Percentiles rank a stretch among this genome's conserved stretches.
Conservation (phyloP, 1,140 invertebrate species). For the Lepidurus packardi region DNA sequence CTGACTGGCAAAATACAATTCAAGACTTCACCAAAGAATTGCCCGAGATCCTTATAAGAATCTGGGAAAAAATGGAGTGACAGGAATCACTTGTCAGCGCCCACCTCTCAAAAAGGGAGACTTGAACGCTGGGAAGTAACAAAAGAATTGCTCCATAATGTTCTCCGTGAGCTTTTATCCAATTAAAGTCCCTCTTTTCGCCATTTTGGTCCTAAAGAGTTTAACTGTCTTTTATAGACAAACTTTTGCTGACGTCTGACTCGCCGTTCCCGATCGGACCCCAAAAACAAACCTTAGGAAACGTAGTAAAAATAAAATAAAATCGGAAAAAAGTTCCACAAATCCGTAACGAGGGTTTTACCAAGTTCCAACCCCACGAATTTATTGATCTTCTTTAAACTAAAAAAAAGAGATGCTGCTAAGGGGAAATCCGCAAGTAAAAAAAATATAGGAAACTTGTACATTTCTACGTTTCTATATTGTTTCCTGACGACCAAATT, state of each 20-base stretch:
- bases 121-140: not conserved
- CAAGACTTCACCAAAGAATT: not conserved
- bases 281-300: too few species aligned
- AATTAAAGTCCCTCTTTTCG: not conserved
- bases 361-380: too few species aligned
- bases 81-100: slow-evolving; percentile 6
- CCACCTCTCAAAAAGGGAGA: not conserved
- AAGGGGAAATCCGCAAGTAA: not conserved
- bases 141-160: not conserved
- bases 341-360: too few species aligned
- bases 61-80: not conserved
- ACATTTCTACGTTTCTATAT: not conserved
- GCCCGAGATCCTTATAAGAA: not conserved
- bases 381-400: too few species aligned
- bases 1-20: slow-evolving; percentile 22
- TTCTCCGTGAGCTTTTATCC: not conserved
- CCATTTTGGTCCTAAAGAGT: too few species aligned
- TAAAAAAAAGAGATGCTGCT: not conserved
- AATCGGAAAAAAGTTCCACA: too few species aligned
- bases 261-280: too few species aligned
- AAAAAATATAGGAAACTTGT: not conserved
- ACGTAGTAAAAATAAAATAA: too few species aligned
- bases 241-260: too few species aligned
- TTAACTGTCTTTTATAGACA: too few species aligned
- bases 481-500: not conserved